These are phyloP conservation scores for Drosophila pachea DNA, from an alignment of 1,140 invertebrate species.

Conservation along the genomic window DNA sequence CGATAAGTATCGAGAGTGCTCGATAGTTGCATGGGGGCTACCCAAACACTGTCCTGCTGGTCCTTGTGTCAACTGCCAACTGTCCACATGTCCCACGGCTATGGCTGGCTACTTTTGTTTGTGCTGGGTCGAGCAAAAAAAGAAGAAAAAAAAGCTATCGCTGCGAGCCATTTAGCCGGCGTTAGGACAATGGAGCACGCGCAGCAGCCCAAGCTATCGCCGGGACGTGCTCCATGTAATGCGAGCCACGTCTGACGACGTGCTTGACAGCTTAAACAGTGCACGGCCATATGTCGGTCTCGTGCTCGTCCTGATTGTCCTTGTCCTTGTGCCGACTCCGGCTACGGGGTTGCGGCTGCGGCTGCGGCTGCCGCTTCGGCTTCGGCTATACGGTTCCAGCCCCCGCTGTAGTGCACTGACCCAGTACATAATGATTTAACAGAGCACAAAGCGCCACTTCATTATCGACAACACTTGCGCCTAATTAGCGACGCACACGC, in stretches of 20 bases:
- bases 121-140: conserved; percentile 12
- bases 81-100: too few relatives aligned
- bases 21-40: too few relatives aligned
- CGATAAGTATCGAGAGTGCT: too few relatives aligned
- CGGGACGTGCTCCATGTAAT: conserved; percentile 17
- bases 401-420: too few relatives aligned
- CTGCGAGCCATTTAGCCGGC: conserved; percentile 25
- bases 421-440: conserved; percentile 29
- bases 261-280: conserved; percentile 50
- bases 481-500: conserved; percentile 61
- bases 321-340: conserved; percentile 8
- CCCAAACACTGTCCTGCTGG: too few relatives aligned
- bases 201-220: conserved; percentile 14
- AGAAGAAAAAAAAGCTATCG: conserved; percentile 35
- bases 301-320: conserved; percentile 12
- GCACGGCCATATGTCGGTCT: conserved; percentile 32
- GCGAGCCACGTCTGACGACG: conserved; percentile 45
- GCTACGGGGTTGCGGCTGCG: too few relatives aligned
- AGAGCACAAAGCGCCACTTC: conserved; percentile 48
- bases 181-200: conserved; percentile 38
- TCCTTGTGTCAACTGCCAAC: too few relatives aligned
- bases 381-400: too few relatives aligned
- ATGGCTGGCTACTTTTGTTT: conserved; percentile 8
- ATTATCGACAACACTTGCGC: conserved; percentile 59
- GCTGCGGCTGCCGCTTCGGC: too few relatives aligned